Conservation (phyloP, 2,797 vertebrate species). For the Lophotriccus pileatus region DNA sequence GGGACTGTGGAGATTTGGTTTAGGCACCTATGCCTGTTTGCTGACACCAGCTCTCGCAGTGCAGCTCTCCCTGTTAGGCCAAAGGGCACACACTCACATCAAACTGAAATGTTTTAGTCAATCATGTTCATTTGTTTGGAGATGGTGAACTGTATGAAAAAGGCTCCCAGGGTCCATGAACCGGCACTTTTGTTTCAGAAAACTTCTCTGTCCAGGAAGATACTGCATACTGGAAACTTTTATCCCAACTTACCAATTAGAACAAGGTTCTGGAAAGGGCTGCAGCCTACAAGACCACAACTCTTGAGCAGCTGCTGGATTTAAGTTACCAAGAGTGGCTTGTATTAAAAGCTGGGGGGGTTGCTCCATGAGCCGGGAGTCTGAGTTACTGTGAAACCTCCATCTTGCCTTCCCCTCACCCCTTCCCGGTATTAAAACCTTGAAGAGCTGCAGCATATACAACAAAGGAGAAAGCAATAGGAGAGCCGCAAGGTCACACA, state of each 20-base stretch:
- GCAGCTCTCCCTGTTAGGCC: neutral
- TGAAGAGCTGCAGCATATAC: constrained; percentile 69
- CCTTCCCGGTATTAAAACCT: constrained; percentile 72
- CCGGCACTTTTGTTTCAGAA: neutral
- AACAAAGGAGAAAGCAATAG: constrained; percentile 69
- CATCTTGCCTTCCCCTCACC: neutral
- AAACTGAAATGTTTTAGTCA: neutral
- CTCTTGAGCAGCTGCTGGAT: neutral
- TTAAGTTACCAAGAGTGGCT: neutral
- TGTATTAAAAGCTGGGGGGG: neutral
- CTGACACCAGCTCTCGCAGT: neutral
- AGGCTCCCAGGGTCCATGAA: neutral
- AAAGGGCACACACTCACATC: neutral
- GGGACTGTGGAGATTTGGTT: neutral
- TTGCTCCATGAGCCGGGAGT: neutral
- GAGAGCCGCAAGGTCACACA: constrained; percentile 77
- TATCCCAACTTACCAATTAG: neutral
- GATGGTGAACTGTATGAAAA: neutral
- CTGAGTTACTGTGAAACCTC: neutral
- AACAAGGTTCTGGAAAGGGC: neutral
- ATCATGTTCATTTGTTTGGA: fast-evolving
- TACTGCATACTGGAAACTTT: neutral
- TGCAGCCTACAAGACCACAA: neutral
- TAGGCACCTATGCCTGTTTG: neutral
- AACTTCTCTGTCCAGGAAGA: neutral